Evolutionary conservation across 2,888 invertebrate species (phyloP).

Genomic region (Spodoptera picta): DNA sequence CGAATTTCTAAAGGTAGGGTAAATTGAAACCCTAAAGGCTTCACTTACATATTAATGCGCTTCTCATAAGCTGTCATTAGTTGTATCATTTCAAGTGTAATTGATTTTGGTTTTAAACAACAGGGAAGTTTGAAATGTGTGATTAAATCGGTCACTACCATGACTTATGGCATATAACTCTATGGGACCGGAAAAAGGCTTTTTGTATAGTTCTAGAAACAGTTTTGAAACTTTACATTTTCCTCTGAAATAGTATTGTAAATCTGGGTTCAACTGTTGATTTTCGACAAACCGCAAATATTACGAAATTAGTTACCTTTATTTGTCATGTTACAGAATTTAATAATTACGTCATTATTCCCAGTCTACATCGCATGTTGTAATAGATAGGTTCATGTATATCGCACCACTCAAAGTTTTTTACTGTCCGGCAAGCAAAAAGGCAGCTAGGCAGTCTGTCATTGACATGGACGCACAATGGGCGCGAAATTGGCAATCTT

Average conservation of each 20-base stretch:
- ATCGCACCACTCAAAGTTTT: constrained; percentile 24
- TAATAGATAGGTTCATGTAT: constrained; percentile 11
- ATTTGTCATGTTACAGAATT: constrained; percentile 4
- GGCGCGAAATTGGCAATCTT: constrained; percentile 65
- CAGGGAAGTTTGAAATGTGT: constrained; percentile 12
- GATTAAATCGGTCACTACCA: background rate
- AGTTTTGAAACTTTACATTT: too few species aligned
- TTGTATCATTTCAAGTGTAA: constrained; percentile 10
- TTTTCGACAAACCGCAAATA: too few species aligned
- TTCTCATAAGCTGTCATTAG: constrained; percentile 8
- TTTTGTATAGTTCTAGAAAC: too few species aligned
- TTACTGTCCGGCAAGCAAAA: constrained; percentile 38
- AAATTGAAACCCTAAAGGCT: constrained; percentile 20
- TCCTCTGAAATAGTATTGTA: too few species aligned
- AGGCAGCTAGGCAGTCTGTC: constrained; percentile 37
- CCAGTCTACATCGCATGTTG: constrained; percentile 8
- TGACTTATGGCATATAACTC: too few species aligned
- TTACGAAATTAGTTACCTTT: too few species aligned
- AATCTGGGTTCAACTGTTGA: too few species aligned
- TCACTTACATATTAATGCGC: constrained; percentile 3
- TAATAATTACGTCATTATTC: constrained; percentile 12
- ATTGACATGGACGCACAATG: constrained; percentile 52
- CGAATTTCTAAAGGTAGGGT: constrained; percentile 8
- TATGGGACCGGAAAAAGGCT: too few species aligned
- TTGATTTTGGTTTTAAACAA: constrained; percentile 29